A percentile compares a stretch with the other conserved stretches of the same genome.
Conservation (phyloP, 2,888 invertebrate species). For the Watsonalla binaria region DNA sequence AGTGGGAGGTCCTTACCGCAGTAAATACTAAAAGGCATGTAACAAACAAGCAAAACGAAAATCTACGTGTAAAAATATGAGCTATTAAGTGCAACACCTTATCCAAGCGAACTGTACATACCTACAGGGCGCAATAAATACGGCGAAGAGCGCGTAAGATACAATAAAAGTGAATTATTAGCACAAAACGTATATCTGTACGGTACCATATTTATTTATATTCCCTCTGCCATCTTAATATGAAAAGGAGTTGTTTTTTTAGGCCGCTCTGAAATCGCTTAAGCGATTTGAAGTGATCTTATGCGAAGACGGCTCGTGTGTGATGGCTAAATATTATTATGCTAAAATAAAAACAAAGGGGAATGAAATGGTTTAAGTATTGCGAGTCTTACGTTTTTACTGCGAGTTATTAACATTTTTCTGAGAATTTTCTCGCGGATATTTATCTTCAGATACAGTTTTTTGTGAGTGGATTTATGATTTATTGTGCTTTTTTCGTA, state of each 20-base stretch:
- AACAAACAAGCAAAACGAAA: constrained; percentile 18
- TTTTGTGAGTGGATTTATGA: no score
- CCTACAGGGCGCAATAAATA: constrained; percentile 71
- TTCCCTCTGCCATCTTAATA: constrained; percentile 46
- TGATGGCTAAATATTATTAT: constrained; percentile 28
- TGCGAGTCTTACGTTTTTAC: constrained; percentile 9
- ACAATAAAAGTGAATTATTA: constrained; percentile 78
- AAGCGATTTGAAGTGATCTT: constrained; percentile 36
- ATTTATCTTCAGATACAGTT: neutral
- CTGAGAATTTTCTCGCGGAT: neutral
- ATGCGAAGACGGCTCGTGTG: constrained; percentile 17
- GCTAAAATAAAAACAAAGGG: constrained; percentile 24
- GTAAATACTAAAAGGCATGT: neutral
- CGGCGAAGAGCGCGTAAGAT: constrained; percentile 72
- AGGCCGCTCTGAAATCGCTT: constrained; percentile 29
- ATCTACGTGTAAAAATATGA: constrained; percentile 48
- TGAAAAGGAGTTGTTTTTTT: constrained; percentile 45
- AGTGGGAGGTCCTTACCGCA: neutral
- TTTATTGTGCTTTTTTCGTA: no score
- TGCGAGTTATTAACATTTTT: neutral
- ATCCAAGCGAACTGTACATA: constrained; percentile 60
- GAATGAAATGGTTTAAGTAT: constrained; percentile 5
- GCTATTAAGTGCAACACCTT: constrained; percentile 63
- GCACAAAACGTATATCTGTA: constrained; percentile 62
- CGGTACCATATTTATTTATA: constrained; percentile 56